Conservation (phyloP, 2,888 invertebrate genomes). For the Mechanitis messenoides region DNA sequence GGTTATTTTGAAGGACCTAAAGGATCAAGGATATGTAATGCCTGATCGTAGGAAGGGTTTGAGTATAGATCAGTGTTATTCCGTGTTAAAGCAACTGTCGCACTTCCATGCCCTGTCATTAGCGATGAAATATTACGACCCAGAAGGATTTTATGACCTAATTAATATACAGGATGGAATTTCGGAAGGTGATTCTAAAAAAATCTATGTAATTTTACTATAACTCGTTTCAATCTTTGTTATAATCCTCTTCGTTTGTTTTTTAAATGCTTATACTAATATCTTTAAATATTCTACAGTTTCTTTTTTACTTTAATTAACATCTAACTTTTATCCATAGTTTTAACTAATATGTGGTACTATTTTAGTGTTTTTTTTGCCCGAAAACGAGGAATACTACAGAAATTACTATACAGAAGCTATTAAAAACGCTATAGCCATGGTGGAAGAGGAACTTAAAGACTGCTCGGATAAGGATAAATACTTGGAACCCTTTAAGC, state of each 20-base stretch:
- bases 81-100: slow-evolving; percentile 77
- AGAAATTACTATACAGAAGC: slow-evolving; percentile 81
- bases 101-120: slow-evolving; percentile 81
- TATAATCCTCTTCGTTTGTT: neutral
- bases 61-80: slow-evolving; percentile 76
- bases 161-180: slow-evolving; percentile 66
- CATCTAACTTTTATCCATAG: no score
- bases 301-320: no score
- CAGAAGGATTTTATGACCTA: slow-evolving; percentile 73
- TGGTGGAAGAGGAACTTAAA: slow-evolving; percentile 74
- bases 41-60: slow-evolving; percentile 79
- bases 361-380: slow-evolving; percentile 74
- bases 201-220: no score
- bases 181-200: slow-evolving; percentile 53
- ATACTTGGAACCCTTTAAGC: slow-evolving; percentile 76
- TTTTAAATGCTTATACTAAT: no score
- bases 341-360: no score
- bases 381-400: slow-evolving; percentile 82
- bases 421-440: slow-evolving; percentile 78
- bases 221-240: neutral
- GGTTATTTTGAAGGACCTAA: slow-evolving; percentile 78
- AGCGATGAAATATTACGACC: slow-evolving; percentile 77
- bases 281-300: no score
- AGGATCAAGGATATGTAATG: slow-evolving; percentile 78
- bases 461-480: slow-evolving; percentile 59